These are phyloP conservation scores for Naja naja DNA, from an alignment of 2,113 vertebrate species.

Conservation along the genomic window DNA sequence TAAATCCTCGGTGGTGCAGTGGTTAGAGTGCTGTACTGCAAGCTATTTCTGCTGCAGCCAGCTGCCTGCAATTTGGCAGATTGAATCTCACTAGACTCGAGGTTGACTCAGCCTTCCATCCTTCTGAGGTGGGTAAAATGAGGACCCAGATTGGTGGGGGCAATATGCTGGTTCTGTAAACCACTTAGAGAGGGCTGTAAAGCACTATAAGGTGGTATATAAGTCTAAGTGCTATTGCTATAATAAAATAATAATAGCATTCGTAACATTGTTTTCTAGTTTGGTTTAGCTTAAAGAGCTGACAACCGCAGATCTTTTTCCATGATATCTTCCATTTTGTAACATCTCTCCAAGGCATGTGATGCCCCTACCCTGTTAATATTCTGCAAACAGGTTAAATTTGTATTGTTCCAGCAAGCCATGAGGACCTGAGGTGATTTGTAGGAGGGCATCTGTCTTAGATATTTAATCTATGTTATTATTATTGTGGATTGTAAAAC, in stretches of 20 bases:
- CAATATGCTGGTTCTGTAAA: too few relatives aligned
- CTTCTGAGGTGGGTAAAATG: too few relatives aligned
- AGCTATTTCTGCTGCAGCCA: too few relatives aligned
- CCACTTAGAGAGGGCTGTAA: too few relatives aligned
- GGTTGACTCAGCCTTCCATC: too few relatives aligned
- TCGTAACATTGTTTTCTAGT: neutral
- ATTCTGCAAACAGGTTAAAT: neutral
- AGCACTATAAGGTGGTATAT: too few relatives aligned
- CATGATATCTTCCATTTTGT: neutral
- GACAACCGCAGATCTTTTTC: neutral
- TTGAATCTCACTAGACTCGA: too few relatives aligned
- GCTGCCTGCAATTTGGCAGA: too few relatives aligned
- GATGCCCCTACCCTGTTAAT: neutral
- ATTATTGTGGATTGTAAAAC: neutral
- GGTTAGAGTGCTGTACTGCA: too few relatives aligned
- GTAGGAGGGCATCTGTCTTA: neutral
- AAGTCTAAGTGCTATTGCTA: neutral
- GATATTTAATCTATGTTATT: neutral
- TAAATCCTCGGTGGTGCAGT: neutral
- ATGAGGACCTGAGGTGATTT: neutral
- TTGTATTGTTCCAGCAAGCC: neutral
- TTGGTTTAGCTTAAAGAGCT: neutral
- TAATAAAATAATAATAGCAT: neutral
- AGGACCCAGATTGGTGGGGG: too few relatives aligned
- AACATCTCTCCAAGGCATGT: neutral